These are phyloP conservation scores for Mastomys natalensis DNA, from an alignment of 2,113 vertebrate genomes.

Conservation along the genomic window DNA sequence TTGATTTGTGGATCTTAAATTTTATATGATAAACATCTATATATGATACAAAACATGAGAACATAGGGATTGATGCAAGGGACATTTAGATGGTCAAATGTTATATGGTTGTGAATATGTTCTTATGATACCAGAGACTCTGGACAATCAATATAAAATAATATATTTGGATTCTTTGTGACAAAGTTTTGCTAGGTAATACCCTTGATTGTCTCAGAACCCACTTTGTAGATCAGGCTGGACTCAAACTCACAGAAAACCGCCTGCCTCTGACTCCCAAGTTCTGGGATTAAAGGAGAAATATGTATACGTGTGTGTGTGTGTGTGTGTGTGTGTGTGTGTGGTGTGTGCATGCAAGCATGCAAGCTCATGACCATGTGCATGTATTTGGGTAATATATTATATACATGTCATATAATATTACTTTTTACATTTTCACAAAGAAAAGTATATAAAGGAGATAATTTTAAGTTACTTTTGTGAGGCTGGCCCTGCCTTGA, in stretches of 20 bases:
- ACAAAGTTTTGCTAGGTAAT: neutral
- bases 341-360: too few species aligned
- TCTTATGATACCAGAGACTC: neutral
- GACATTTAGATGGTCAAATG: neutral
- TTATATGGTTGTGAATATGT: neutral
- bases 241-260: too few species aligned
- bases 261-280: too few species aligned
- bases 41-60: neutral
- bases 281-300: too few species aligned
- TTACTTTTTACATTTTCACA: neutral
- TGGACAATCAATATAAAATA: neutral
- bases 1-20: neutral
- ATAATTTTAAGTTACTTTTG: neutral
- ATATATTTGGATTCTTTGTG: neutral
- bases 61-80: neutral
- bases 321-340: too few species aligned
- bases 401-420: too few species aligned
- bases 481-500: neutral
- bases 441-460: neutral
- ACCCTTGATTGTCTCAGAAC: too few species aligned
- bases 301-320: too few species aligned
- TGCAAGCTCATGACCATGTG: too few species aligned
- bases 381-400: too few species aligned
- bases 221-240: too few species aligned
- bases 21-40: neutral